A percentile compares a stretch with the other conserved stretches of the same genome.
Evolutionary conservation across 2,797 vertebrate species (phyloP).

Genomic region (Paratrypauchen microcephalus): DNA sequence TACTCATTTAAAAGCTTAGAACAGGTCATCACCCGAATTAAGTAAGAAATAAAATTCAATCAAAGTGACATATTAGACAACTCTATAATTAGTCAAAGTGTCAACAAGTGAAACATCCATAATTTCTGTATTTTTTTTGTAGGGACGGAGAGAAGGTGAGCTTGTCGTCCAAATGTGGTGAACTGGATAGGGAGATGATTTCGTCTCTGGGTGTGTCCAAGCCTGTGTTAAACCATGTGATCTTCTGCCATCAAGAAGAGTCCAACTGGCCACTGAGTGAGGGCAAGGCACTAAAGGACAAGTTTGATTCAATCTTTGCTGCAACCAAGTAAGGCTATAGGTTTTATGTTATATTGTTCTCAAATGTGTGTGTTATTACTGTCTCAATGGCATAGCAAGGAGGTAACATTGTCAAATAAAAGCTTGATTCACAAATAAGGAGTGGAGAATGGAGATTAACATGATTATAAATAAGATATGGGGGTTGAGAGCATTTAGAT

Average conservation of each 20-base stretch:
- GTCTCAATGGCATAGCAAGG: no score
- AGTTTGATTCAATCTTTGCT: conserved; percentile 98
- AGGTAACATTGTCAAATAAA: no score
- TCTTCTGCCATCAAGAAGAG: conserved; percentile 99
- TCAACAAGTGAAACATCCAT: neutral
- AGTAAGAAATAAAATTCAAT: conserved; percentile 72
- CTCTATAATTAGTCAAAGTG: neutral
- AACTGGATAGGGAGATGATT: conserved; percentile 96
- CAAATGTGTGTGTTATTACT: neutral
- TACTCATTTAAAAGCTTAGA: conserved; percentile 92
- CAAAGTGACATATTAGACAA: neutral
- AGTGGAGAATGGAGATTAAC: no score
- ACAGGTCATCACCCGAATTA: conserved; percentile 88
- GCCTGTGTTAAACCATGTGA: conserved; percentile 92
- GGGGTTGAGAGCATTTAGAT: no score
- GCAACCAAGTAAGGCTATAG: conserved; percentile 88
- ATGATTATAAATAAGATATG: no score
- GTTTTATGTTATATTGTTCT: neutral
- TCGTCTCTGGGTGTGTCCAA: conserved; percentile 92
- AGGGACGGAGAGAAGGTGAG: conserved; percentile 89
- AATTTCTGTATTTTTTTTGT: neutral
- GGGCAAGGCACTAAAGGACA: conserved; percentile 94
- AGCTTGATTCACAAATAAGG: no score
- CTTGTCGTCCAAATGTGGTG: conserved; percentile 92
- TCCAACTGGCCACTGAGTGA: conserved; percentile 97